Base-by-base conservation (phyloP, 2,797 vertebrate species). In the Pipistrellus pygmaeus region DNA sequence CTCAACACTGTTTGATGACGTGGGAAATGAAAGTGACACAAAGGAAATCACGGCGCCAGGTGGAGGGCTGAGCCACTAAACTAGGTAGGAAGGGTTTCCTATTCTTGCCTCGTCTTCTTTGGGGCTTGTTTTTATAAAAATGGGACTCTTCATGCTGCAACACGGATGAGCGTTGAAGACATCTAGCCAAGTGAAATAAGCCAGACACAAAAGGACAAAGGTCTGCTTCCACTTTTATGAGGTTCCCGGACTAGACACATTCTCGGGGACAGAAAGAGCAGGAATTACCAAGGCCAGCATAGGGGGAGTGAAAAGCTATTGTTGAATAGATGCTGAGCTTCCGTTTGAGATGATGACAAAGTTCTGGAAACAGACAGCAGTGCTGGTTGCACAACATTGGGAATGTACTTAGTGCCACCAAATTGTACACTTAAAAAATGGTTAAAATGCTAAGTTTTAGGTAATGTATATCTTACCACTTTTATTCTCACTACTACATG, bases 101-200 rank as follows among this genome's bases (percentile, higher is more conserved):
- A 57, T 78, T 68, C 76, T 72, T 60, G 46, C 13, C n/a, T 48
- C 6, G 0, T 32, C 69, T 81, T 72, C 64, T 78, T 60, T 57
- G 38, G n/a, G 77, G 10, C n/a, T 69, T 57, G n/a, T 82, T 41
- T 90, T 90, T 86, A 77, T 64, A 86, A 75, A 75, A 75, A 30
- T 18, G 60, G 76, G 35, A 13, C 12, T n/a, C 44, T 30, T 71
- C 5, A 6, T 32, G 30, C 21, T 57, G 38, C 57, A 48, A 41
- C 46, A 38, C 13, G 53, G 27, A 62, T 53, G 20, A 46, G 32
- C 5, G 14, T 12, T 6, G 88, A 76, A 38, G 62, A 51, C 32
- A 41, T 64, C 25, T 18, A 60, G 60, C n/a, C 35, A 35, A 53
- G 23, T 41, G 60, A 73, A 38, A 41, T 18, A 88, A 30, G 23